phyloP scores from a whole-genome alignment of 2,888 invertebrate species.

The Drosophila borealis region DNA sequence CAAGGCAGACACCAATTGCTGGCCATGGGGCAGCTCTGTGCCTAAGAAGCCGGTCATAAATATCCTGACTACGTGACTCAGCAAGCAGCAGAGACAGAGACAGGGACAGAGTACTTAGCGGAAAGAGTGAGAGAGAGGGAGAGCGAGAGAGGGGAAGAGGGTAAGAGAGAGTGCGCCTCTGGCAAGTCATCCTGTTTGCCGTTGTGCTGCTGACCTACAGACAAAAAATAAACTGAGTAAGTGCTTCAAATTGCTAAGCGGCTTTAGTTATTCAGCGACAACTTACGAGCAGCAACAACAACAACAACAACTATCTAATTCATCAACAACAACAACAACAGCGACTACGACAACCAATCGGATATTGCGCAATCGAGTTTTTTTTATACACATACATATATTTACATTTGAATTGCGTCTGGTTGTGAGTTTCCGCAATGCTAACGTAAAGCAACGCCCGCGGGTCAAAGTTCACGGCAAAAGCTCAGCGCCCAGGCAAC shows the following conservation, averaged over 20 bases:
- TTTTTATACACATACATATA: conserved; percentile 14
- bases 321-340: conserved; percentile 11
- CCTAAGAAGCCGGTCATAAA: neutral
- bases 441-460: conserved; percentile 13
- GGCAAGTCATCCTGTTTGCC: conserved; percentile 32
- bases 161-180: neutral
- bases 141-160: neutral
- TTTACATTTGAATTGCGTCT: conserved; percentile 36
- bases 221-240: conserved; percentile 31
- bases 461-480: conserved; percentile 64
- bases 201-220: conserved; percentile 55
- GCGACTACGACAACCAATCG: conserved; percentile 54
- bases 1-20: conserved; percentile 3
- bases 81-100: neutral
- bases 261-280: conserved; percentile 38
- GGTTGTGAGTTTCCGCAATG: conserved; percentile 59
- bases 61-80: conserved; percentile 19
- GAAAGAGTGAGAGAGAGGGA: neutral
- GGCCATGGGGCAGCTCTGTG: neutral
- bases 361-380: conserved; percentile 65
- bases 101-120: neutral
- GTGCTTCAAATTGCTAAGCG: conserved; percentile 44
- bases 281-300: conserved; percentile 16
- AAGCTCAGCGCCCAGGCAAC: conserved; percentile 13
- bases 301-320: conserved; percentile 12